phyloP scores from a whole-genome alignment of 2,113 vertebrate genomes.

The Colinus virginianus region DNA sequence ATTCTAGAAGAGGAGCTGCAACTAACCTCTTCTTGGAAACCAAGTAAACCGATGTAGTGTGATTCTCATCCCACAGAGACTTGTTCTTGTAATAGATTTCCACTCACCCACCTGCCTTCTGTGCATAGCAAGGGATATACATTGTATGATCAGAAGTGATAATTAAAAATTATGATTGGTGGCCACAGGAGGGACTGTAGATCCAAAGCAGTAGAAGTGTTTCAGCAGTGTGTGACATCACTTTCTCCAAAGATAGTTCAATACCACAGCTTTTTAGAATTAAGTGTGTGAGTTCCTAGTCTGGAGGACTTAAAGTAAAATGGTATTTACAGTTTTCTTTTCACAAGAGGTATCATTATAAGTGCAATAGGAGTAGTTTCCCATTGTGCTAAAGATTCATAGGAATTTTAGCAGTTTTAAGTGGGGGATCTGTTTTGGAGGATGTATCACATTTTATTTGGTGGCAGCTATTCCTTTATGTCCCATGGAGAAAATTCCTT shows the following conservation, averaged over 20 bases:
- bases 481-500: constrained; percentile 1
- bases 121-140: constrained; percentile 21
- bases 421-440: background rate
- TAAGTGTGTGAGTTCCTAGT: background rate
- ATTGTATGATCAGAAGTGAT: constrained; percentile 46
- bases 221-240: background rate
- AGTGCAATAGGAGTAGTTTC: background rate
- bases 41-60: background rate
- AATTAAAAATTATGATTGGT: constrained; percentile 53
- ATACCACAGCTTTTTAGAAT: background rate
- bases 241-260: background rate
- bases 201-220: constrained; percentile 12
- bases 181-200: constrained; percentile 25
- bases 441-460: background rate
- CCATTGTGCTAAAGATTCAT: background rate
- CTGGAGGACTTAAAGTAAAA: background rate
- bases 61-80: constrained; percentile 2
- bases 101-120: constrained; percentile 64
- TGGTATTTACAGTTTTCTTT: background rate
- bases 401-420: background rate
- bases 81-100: constrained; percentile 56
- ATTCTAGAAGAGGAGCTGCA: background rate
- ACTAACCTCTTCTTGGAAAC: background rate
- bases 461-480: background rate
- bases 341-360: background rate